Conservation (phyloP, 1,140 invertebrate genomes). For the Polypedilum vanderplanki region DNA sequence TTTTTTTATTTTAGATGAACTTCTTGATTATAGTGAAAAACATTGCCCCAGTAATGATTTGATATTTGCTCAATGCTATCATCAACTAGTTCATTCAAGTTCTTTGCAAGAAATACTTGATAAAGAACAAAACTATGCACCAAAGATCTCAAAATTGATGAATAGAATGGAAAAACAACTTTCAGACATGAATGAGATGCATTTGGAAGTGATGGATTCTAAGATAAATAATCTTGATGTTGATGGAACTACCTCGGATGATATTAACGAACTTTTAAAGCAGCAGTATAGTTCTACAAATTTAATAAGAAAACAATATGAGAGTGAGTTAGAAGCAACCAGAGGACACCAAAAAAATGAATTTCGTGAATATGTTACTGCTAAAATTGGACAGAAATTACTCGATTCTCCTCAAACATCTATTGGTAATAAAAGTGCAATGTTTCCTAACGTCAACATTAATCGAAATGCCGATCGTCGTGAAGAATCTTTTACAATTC, state of each 20-base stretch:
- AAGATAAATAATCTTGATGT: constrained; percentile 42
- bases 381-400: constrained; percentile 41
- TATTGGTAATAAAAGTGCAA: constrained; percentile 42
- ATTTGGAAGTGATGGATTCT: constrained; percentile 51
- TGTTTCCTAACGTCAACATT: constrained; percentile 38
- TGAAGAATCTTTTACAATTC: constrained; percentile 96
- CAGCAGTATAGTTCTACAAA: constrained; percentile 58
- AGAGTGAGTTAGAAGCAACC: constrained; percentile 66
- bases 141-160: constrained; percentile 60
- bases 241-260: constrained; percentile 44
- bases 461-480: constrained; percentile 45
- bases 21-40: constrained; percentile 57
- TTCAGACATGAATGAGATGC: constrained; percentile 49
- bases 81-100: constrained; percentile 69
- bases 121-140: constrained; percentile 69
- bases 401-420: constrained; percentile 39
- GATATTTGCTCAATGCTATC: constrained; percentile 75
- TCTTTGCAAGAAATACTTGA: constrained; percentile 69
- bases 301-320: constrained; percentile 68
- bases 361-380: constrained; percentile 71
- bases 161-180: constrained; percentile 58
- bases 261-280: constrained; percentile 69
- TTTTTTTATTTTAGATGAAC: constrained; percentile 49
- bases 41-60: constrained; percentile 68
- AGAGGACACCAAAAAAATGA: constrained; percentile 71